Base-by-base conservation (phyloP, 92 coral and sea anemone genomes). In the Metridium senile region DNA sequence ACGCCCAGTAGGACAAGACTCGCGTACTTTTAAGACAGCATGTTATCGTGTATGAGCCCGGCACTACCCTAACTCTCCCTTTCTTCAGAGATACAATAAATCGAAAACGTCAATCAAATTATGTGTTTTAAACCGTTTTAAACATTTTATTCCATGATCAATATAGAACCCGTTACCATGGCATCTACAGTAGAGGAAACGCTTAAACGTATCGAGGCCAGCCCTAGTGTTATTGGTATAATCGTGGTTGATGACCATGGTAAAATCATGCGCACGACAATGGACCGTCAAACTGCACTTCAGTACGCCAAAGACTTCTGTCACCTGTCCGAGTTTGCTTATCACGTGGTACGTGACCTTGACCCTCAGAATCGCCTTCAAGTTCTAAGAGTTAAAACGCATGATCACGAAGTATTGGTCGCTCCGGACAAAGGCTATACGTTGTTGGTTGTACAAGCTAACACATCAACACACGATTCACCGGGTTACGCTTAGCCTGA, bases 391-490 rank as follows among this genome's bases (percentile, higher is more conserved):
- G 43, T 63, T 3, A 28, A 28, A 20, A 63, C 69, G 7, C 39
- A 63, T 1, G 27, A 13, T 23, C 69, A 63, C 45, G 69, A 63
- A n/a, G 69, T 63, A 16, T 39, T 63, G 43, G 69, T 63, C 28
- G 69, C 69, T 27, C 69, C 69, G 11, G 69, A 63, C 20, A 63
- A 63, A 30, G 69, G 45, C 7, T 63, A 63, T 30, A 63, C 69
- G 1, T 30, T 63, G 43, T 4, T 63, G 23, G 69, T 63, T 20
- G 31, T 63, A 16, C 69, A 63, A 31, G 39, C 65, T 1, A 58
- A 58, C 25, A n/a, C n/a, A n/a, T n/a, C n/a, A n/a, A n/a, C n/a
- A n/a, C n/a, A n/a, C n/a, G n/a, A n/a, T n/a, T n/a, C n/a, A n/a
- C n/a, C n/a, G n/a, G n/a, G n/a, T n/a, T n/a, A n/a, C n/a, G n/a